Base-by-base conservation (phyloP, 1,140 invertebrate species). In the Drosophila dunni region DNA sequence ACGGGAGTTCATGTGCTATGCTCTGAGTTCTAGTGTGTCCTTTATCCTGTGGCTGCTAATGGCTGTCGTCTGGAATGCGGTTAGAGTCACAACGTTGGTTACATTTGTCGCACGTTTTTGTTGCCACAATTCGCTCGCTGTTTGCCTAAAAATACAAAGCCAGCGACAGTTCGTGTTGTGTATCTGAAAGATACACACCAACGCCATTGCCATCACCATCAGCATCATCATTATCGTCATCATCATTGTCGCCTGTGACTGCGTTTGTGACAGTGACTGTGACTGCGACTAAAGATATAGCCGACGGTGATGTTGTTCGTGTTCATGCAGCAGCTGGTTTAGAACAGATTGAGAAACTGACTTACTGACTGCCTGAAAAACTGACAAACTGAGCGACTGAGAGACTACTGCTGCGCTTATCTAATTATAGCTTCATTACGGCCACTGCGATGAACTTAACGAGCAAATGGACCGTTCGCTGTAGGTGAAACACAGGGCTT, bases 361-460 rank as follows among this genome's bases (percentile, higher is more conserved):
- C 15, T 44, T 40, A 62, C 48, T 34, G 29, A 44, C 64, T 29
- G 50, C 40, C 50, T 70, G 20, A 29, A 34, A 8, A 1, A 20
- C 17, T 0, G 17, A 20, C 50, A 36, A 38, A 17, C 10, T 64
- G 15, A 34, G 38, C 17, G 64, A 40, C 58, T 46, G 50, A 62
- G 46, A 29, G 36, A 61, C 66, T 44, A 29, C 36, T 33, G 44
- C 45, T 67, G 36, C 72, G 81, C 83, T 86, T 82, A 86, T 86
- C 83, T 86, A 86, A 86, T 86, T 88, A 86, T 86, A 86, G 83
- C 83, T 88, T 88, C 83, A 86, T 86, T 86, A 86, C 76, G 45
- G 63, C 50, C 62, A 79, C 64, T 57, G 73, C 60, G 73, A 75
- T 75, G 67, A 75, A 54, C 73, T 71, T 71, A 75, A 75, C 67